phyloP scores from a whole-genome alignment of 2,888 invertebrate species.

The Plebejus argus region DNA sequence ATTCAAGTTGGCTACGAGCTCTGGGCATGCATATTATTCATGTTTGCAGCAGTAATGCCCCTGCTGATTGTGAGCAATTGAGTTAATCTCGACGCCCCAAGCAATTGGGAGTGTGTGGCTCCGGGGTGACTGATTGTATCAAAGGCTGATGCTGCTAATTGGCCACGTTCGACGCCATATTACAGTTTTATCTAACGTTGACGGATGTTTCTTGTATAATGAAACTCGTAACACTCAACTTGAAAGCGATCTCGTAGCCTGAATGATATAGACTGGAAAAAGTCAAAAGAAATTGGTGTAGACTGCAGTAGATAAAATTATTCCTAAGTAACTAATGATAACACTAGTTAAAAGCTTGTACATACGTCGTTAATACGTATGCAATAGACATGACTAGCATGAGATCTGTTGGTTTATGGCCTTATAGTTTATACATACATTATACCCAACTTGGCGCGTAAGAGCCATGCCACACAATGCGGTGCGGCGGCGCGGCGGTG shows the following conservation, averaged over 20 bases:
- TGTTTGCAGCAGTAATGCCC: conserved; percentile 52
- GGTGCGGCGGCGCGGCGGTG: too few relatives aligned
- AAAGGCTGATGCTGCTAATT: conserved; percentile 32
- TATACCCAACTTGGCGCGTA: neutral
- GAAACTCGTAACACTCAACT: neutral
- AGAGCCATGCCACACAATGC: too few relatives aligned
- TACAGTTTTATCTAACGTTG: conserved; percentile 5
- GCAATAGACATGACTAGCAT: neutral
- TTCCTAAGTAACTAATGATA: too few relatives aligned
- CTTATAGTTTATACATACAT: too few relatives aligned
- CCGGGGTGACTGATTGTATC: conserved; percentile 35
- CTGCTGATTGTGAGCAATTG: conserved; percentile 52
- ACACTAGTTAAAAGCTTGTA: neutral
- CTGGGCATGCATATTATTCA: conserved; percentile 49
- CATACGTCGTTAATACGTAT: neutral
- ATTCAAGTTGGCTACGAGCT: conserved; percentile 47
- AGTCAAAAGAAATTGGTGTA: too few relatives aligned
- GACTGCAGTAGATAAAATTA: too few relatives aligned
- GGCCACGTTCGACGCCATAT: conserved; percentile 11
- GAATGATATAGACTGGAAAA: too few relatives aligned
- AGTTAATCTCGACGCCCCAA: conserved; percentile 43
- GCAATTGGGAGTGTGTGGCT: conserved; percentile 35
- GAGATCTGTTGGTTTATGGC: neutral
- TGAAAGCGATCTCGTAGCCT: too few relatives aligned
- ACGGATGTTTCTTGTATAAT: neutral